Evolutionary conservation across 1,140 invertebrate species (phyloP).

Genomic region (Drosophila nebulosa): DNA sequence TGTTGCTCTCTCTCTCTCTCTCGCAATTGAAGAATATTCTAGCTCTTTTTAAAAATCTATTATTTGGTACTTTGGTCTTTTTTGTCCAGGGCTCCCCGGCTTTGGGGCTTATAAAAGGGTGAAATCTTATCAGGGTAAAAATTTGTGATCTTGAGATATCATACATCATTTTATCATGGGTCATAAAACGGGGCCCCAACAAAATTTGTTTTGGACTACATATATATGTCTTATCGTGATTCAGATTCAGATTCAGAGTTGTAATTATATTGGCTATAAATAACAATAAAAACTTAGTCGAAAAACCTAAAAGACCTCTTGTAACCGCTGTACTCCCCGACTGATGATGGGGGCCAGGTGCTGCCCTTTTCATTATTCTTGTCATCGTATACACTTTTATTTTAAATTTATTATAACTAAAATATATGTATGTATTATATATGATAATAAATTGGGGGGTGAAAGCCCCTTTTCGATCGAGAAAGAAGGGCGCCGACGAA

Average conservation of each 20-base stretch:
- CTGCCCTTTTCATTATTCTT: neutral
- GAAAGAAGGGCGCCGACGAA: neutral
- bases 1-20: neutral
- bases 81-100: neutral
- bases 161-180: conserved; percentile 18
- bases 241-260: no score
- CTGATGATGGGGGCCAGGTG: neutral
- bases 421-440: neutral
- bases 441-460: conserved; percentile 4
- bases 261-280: conserved; percentile 73
- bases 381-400: neutral
- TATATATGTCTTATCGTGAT: conserved; percentile 34
- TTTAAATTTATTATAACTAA: neutral
- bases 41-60: neutral
- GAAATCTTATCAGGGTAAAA: conserved; percentile 16
- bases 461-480: neutral
- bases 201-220: no score
- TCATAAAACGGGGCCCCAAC: no score
- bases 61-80: neutral
- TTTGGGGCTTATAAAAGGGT: conserved; percentile 24
- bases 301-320: conserved; percentile 26
- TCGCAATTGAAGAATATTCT: neutral
- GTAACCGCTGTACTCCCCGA: neutral
- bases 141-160: neutral
- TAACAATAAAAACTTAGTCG: conserved; percentile 66